These are phyloP conservation scores for Calliopsis andreniformis DNA, from an alignment of 1,140 invertebrate species.

Conservation along the genomic window DNA sequence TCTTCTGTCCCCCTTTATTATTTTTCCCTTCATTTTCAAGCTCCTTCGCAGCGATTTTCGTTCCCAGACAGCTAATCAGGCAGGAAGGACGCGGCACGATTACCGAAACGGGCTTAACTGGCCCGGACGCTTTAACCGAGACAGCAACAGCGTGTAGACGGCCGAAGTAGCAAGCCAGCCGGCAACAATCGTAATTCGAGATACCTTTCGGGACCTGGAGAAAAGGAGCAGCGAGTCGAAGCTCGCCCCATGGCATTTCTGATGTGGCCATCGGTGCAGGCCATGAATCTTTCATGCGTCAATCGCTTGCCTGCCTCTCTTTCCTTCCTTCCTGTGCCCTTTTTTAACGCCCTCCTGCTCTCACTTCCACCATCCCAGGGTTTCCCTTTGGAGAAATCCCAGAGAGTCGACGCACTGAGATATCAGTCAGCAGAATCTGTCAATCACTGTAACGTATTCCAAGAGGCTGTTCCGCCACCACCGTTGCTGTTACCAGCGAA, in stretches of 20 bases:
- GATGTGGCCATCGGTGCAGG: slow-evolving; percentile 69
- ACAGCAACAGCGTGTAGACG: slow-evolving; percentile 11
- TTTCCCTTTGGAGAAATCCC: slow-evolving; percentile 45
- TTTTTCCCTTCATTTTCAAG: neutral
- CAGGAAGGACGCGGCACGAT: slow-evolving; percentile 58
- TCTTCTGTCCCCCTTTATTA: neutral
- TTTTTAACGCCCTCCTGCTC: slow-evolving; percentile 11
- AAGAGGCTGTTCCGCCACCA: slow-evolving; percentile 18
- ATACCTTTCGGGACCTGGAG: slow-evolving; percentile 57
- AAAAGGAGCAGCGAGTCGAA: slow-evolving; percentile 61
- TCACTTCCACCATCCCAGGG: neutral
- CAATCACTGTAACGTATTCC: slow-evolving; percentile 64
- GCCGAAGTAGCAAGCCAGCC: slow-evolving; percentile 24
- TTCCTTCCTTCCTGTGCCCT: slow-evolving; percentile 3
- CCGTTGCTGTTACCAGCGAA: neutral
- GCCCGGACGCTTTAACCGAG: slow-evolving; percentile 46
- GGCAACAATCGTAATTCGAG: slow-evolving; percentile 49
- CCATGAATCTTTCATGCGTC: slow-evolving; percentile 75
- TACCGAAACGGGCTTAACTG: slow-evolving; percentile 64
- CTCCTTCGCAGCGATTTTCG: slow-evolving; percentile 46
- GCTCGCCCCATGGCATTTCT: slow-evolving; percentile 64
- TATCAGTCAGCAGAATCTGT: slow-evolving; percentile 69
- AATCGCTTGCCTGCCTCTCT: slow-evolving; percentile 52
- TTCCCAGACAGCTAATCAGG: slow-evolving; percentile 69
- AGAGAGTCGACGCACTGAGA: slow-evolving; percentile 50